Evolutionary conservation across 1,140 invertebrate genomes (phyloP).

Genomic region (Alviniconcha marisindica): DNA sequence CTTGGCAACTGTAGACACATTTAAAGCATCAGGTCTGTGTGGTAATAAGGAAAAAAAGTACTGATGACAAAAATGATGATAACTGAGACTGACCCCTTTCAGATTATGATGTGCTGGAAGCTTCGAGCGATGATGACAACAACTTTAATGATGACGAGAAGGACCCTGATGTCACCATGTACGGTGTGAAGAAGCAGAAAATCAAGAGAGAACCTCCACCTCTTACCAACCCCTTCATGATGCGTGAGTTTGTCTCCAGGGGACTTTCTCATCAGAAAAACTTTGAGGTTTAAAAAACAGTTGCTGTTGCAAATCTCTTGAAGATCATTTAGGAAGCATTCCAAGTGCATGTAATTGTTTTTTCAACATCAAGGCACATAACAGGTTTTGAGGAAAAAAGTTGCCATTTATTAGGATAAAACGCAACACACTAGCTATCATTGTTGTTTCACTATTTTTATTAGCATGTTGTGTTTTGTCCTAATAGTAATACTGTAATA

Average conservation of each 20-base stretch:
- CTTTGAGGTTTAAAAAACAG: no score
- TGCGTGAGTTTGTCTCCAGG: conserved; percentile 34
- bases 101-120: conserved; percentile 61
- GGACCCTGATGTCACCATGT: conserved; percentile 53
- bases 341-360: not conserved
- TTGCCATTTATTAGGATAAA: no score
- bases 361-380: not conserved
- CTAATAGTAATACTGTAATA: no score
- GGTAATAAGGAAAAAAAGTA: no score
- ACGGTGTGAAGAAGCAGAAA: conserved; percentile 46
- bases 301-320: not conserved
- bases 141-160: conserved; percentile 50
- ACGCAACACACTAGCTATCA: no score
- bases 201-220: conserved; percentile 34
- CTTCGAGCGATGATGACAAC: conserved; percentile 52
- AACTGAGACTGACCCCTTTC: no score
- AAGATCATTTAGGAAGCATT: no score
- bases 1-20: no score
- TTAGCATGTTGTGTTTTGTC: no score
- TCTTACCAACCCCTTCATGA: conserved; percentile 25
- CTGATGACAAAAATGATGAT: no score
- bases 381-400: conserved; percentile 1
- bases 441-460: no score
- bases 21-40: no score
- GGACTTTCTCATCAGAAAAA: not conserved